Conservation (phyloP, 2,797 vertebrate genomes). For the Eutrigla gurnardus region DNA sequence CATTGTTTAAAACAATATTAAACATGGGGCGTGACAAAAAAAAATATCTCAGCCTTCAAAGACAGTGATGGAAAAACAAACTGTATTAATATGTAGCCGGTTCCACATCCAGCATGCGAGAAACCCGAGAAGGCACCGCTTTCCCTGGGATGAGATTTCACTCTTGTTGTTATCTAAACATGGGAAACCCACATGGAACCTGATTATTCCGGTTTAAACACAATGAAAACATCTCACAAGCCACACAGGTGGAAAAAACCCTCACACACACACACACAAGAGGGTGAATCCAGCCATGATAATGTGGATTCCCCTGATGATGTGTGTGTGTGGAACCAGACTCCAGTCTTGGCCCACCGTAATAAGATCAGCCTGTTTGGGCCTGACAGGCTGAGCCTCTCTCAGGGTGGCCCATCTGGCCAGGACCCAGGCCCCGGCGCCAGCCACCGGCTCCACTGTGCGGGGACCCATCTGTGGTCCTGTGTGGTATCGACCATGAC, state of each 20-base stretch:
- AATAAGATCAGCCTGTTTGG: slow-evolving; percentile 77
- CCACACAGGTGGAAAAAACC: slow-evolving; percentile 33
- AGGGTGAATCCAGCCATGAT: slow-evolving; percentile 47
- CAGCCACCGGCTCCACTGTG: slow-evolving; percentile 67
- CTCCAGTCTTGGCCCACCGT: slow-evolving; percentile 69
- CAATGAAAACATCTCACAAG: slow-evolving; percentile 41
- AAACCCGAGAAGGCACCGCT: slow-evolving; percentile 36
- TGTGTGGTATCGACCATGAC: slow-evolving; percentile 69
- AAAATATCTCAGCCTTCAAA: not conserved
- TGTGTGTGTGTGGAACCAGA: slow-evolving; percentile 60
- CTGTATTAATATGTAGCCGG: not conserved
- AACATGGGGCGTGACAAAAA: not conserved
- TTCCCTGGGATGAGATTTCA: slow-evolving; percentile 3
- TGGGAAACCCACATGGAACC: slow-evolving; percentile 32
- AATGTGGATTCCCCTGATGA: slow-evolving; percentile 60
- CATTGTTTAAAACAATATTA: slow-evolving; percentile 15
- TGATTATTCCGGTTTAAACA: slow-evolving; percentile 46
- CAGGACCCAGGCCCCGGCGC: slow-evolving; percentile 59
- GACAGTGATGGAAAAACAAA: slow-evolving; percentile 6
- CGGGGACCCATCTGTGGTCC: slow-evolving; percentile 78
- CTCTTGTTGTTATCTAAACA: slow-evolving; percentile 44
- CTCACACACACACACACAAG: slow-evolving; percentile 18
- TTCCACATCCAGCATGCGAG: not conserved
- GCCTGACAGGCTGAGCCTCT: slow-evolving; percentile 66
- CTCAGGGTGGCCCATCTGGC: slow-evolving; percentile 82